A percentile compares a stretch with the other conserved stretches of the same genome.
These are phyloP conservation scores for Grapholita molesta DNA, from an alignment of 1,140 invertebrate species.

Conservation along the genomic window DNA sequence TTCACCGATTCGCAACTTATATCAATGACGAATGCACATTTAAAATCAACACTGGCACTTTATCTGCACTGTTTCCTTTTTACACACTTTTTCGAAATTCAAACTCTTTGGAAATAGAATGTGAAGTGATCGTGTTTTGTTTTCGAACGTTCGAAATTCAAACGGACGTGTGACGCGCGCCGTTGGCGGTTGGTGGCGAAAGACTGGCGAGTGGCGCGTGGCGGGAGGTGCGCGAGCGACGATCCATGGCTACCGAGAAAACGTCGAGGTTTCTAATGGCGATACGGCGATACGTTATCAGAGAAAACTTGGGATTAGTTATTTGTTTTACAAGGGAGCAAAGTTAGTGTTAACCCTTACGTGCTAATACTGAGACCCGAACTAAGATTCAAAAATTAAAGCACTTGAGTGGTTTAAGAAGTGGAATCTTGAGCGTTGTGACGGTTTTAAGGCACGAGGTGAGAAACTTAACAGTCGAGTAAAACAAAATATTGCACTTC, in stretches of 20 bases:
- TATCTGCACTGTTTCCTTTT: background rate
- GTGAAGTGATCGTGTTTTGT: slow-evolving; percentile 35
- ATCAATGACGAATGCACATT: background rate
- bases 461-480: too few species aligned
- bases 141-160: slow-evolving; percentile 18
- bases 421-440: too few species aligned
- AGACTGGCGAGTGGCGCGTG: slow-evolving; percentile 54
- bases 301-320: slow-evolving; percentile 30
- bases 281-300: slow-evolving; percentile 59
- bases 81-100: slow-evolving; percentile 8
- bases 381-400: too few species aligned
- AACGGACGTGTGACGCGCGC: slow-evolving; percentile 36
- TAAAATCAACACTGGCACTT: background rate
- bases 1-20: slow-evolving; percentile 50
- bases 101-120: slow-evolving; percentile 31
- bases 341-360: too few species aligned
- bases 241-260: too few species aligned
- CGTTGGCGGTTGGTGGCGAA: slow-evolving; percentile 39
- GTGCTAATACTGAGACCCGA: too few species aligned
- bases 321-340: too few species aligned
- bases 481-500: too few species aligned
- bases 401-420: too few species aligned
- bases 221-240: slow-evolving; percentile 45
- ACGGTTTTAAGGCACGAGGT: too few species aligned
- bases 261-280: slow-evolving; percentile 42